phyloP scores from a whole-genome alignment of 2,888 invertebrate species.

The Dichetophora obliterata region DNA sequence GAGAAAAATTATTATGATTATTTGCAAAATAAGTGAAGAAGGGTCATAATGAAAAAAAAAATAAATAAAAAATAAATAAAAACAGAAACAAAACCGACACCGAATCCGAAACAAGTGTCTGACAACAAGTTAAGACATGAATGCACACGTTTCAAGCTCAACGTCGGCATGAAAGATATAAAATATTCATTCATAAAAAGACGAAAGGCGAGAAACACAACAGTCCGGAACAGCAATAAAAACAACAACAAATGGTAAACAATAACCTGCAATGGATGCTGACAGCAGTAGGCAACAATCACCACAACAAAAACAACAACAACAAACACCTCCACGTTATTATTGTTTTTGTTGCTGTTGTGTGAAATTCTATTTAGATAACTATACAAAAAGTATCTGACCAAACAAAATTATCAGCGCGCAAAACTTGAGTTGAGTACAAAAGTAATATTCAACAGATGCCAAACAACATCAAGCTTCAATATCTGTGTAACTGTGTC shows the following conservation, averaged over 20 bases:
- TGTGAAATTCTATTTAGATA: no score
- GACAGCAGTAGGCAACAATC: not conserved
- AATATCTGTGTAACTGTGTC: no score
- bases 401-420: no score
- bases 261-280: no score
- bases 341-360: not conserved
- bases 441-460: no score
- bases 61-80: not conserved
- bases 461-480: no score
- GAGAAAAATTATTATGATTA: no score
- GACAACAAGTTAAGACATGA: conserved; percentile 43
- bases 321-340: not conserved
- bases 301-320: not conserved
- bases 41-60: not conserved
- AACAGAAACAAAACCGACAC: not conserved
- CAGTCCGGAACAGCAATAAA: not conserved
- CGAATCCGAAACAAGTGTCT: conserved; percentile 2
- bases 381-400: no score
- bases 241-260: not conserved
- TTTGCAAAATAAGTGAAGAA: not conserved
- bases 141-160: conserved; percentile 34
- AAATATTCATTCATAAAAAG: conserved; percentile 43
- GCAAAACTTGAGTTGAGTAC: no score
- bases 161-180: not conserved
- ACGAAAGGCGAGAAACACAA: conserved; percentile 9